phyloP scores from a whole-genome alignment of 2,113 vertebrate genomes.

The Nothocercus julius region DNA sequence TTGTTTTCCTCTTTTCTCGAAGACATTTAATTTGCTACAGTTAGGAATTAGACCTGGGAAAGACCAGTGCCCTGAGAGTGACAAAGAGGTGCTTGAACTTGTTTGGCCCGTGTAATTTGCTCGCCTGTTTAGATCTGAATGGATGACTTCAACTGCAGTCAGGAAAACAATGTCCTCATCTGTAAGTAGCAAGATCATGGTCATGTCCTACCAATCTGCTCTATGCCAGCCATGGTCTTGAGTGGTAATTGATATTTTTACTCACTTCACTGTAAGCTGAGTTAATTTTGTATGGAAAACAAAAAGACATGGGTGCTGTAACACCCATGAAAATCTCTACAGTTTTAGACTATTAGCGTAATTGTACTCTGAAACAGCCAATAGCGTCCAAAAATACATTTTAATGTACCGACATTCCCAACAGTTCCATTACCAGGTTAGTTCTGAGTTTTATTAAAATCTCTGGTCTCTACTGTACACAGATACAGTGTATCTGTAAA shows the following conservation, averaged over 20 bases:
- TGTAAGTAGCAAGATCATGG: neutral
- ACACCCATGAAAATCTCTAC: neutral
- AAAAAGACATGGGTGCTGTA: neutral
- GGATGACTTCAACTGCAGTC: neutral
- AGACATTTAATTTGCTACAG: neutral
- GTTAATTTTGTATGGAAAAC: neutral
- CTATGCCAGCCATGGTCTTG: neutral
- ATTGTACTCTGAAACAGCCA: neutral
- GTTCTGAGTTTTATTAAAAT: neutral
- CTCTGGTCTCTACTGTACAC: neutral
- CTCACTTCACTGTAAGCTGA: neutral
- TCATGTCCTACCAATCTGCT: conserved; percentile 18
- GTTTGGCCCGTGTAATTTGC: neutral
- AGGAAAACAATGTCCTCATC: neutral
- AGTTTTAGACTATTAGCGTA: neutral
- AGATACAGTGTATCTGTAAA: neutral
- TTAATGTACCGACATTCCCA: neutral
- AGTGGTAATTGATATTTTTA: conserved; percentile 5
- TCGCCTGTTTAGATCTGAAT: neutral
- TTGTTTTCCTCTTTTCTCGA: neutral
- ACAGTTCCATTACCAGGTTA: neutral
- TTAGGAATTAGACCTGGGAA: neutral
- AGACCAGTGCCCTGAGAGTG: neutral
- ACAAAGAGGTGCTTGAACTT: neutral
- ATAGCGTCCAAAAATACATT: neutral